Evolutionary conservation across 2,113 vertebrate species (phyloP), one percentile per base, ranked within the genome.

Genomic region (Tiliqua scincoides): DNA sequence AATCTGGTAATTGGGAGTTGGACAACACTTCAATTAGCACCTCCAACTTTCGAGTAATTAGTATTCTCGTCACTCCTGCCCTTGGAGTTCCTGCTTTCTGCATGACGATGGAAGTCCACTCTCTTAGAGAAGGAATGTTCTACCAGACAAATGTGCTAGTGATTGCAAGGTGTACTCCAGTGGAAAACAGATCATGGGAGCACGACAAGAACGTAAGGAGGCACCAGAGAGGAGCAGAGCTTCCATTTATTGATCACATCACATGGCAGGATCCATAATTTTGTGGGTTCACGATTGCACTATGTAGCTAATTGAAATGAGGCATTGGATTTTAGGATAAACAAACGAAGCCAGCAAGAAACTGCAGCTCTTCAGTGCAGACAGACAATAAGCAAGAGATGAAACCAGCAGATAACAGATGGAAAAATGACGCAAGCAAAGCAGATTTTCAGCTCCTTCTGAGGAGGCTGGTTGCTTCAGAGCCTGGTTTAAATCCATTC

Each of bases 1-100:
- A 95, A 91, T 87, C 85, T 48, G 85, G 87, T 92, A 89, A 93
- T 71, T 85, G 89, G n/a, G 85, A 3, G 2, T 23, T 67, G 70
- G 35, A 71, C 81, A 85, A 86, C 14, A 30, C 1, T 30, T 43
- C 78, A 84, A 77, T 90, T 77, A 82, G 40, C 23, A 62, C 54
- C 88, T 37, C 15, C 67, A 79, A 54, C 70, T 86, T 81, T 1
- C 76, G 86, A 86, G 57, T 87, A 91, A 94, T 91, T 91, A 90
- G 89, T 61, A 85, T 82, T 85, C 88, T 91, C 87, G 79, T 87
- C 63, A 81, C 74, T 63, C 5, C 65, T 61, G 37, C 20, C 18
- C 67, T 48, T 17, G 23, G 52, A 62, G 48, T 3, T 40, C 14
- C 17, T 62, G 32, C 18, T 74, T 91, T 89, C 91, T 7, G 82